phyloP scores from a whole-genome alignment of 2,113 vertebrate species.

The Oncorhynchus kisutch region DNA sequence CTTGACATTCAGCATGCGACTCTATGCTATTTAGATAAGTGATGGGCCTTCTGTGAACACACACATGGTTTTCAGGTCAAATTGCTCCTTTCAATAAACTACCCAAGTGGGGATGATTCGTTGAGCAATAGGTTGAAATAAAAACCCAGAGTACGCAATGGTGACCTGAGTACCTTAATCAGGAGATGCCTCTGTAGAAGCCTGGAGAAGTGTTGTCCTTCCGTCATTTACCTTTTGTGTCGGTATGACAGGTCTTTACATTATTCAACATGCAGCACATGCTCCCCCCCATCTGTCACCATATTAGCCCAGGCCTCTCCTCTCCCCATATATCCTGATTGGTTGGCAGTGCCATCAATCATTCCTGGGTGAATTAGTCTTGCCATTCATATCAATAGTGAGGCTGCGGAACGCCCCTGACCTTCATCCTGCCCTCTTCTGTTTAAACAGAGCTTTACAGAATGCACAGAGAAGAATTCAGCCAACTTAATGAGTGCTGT shows the following conservation, averaged over 20 bases:
- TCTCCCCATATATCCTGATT: constrained; percentile 30
- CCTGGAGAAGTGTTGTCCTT: background rate
- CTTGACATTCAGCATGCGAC: constrained; percentile 58
- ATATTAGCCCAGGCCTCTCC: constrained; percentile 24
- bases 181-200: constrained; percentile 26
- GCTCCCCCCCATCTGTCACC: constrained; percentile 48
- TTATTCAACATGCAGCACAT: constrained; percentile 45
- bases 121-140: background rate
- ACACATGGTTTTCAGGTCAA: constrained; percentile 52
- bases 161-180: background rate
- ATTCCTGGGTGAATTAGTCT: constrained; percentile 11
- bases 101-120: background rate
- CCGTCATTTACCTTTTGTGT: constrained; percentile 32
- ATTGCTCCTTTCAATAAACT: constrained; percentile 54
- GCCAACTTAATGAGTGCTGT: constrained; percentile 43
- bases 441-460: constrained; percentile 14
- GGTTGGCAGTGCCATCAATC: constrained; percentile 50
- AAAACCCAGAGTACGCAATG: background rate
- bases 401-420: constrained; percentile 16
- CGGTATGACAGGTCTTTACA: constrained; percentile 41
- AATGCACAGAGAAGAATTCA: constrained; percentile 13
- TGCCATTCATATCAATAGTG: constrained; percentile 31
- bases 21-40: constrained; percentile 63
- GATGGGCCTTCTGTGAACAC: constrained; percentile 59
- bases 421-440: constrained; percentile 42